These are phyloP conservation scores for Tethea ocularis DNA, from an alignment of 2,888 invertebrate species.

Conservation along the genomic window DNA sequence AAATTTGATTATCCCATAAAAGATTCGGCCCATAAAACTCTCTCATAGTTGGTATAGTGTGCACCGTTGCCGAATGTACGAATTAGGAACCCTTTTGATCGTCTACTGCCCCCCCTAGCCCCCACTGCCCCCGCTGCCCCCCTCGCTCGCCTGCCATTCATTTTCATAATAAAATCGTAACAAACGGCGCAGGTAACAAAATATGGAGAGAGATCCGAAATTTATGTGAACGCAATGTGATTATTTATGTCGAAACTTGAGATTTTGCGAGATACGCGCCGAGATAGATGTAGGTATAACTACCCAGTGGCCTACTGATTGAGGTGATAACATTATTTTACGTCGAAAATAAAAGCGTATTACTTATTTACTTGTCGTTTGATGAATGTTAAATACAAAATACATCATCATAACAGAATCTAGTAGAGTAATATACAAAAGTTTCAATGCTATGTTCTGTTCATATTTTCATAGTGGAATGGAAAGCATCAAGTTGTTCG, in stretches of 20 bases:
- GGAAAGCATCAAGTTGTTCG: constrained; percentile 17
- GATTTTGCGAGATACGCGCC: constrained; percentile 39
- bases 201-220: constrained; percentile 79
- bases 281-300: constrained; percentile 35
- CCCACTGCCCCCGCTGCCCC: constrained; percentile 33
- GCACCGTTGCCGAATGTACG: constrained; percentile 73
- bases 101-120: constrained; percentile 46
- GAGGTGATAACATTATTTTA: constrained; percentile 1
- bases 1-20: constrained; percentile 84
- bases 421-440: not conserved
- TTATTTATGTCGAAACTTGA: constrained; percentile 73
- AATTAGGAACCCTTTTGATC: constrained; percentile 83
- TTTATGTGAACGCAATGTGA: constrained; percentile 73
- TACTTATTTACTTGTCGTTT: not conserved
- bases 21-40: constrained; percentile 81
- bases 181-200: constrained; percentile 82
- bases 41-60: constrained; percentile 78
- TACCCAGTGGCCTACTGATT: constrained; percentile 7
- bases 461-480: not conserved
- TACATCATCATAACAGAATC: not conserved
- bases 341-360: not conserved
- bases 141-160: constrained; percentile 74
- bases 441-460: constrained; percentile 11
- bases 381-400: not conserved
- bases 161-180: constrained; percentile 84